These are phyloP conservation scores for Anastrepha ludens DNA, from an alignment of 1,140 invertebrate genomes.

Conservation along the genomic window DNA sequence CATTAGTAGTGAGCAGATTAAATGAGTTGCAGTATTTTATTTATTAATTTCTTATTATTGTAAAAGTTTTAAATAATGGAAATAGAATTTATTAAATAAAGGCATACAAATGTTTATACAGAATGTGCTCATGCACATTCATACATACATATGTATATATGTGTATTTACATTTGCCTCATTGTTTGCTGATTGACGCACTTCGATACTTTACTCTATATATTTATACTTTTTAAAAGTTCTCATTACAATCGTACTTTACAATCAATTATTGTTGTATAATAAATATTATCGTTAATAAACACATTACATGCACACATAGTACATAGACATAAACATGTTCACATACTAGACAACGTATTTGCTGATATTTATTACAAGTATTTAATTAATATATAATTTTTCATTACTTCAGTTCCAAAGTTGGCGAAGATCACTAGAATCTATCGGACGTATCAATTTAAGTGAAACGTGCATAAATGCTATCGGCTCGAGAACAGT, in stretches of 20 bases:
- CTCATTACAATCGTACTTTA: not conserved
- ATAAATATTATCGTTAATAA: too few relatives aligned
- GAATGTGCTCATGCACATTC: too few relatives aligned
- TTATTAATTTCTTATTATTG: too few relatives aligned
- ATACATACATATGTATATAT: not conserved
- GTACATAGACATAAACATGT: too few relatives aligned
- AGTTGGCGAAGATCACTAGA: not conserved
- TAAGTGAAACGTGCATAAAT: constrained; percentile 57
- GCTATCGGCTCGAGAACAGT: constrained; percentile 68
- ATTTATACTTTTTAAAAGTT: not conserved
- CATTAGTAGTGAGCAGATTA: too few relatives aligned
- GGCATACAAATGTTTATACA: too few relatives aligned
- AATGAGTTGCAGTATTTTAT: too few relatives aligned
- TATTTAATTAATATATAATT: constrained; percentile 11
- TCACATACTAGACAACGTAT: not conserved
- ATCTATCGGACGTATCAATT: not conserved
- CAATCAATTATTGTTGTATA: not conserved
- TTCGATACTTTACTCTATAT: not conserved
- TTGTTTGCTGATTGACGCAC: not conserved
- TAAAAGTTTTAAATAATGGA: too few relatives aligned
- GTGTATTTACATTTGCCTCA: not conserved
- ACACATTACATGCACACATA: too few relatives aligned
- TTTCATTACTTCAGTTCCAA: constrained; percentile 6
- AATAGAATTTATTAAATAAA: too few relatives aligned
- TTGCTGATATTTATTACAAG: not conserved